Evolutionary conservation across 2,797 vertebrate genomes (phyloP).

Genomic region (Notoglanidium macrostoma): DNA sequence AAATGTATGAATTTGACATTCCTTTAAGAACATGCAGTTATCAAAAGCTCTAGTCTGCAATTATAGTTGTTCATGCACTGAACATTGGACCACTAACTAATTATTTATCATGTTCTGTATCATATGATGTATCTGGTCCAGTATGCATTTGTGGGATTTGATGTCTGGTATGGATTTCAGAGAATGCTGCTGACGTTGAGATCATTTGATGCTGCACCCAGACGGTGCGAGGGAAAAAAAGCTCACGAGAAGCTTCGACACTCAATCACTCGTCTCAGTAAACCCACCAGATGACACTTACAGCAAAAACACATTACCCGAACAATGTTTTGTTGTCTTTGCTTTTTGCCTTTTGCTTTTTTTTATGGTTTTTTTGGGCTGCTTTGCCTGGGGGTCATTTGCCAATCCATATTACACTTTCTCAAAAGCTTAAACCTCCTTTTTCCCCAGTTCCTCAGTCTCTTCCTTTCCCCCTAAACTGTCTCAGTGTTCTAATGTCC

Average conservation of each 20-base stretch:
- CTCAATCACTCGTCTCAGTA: constrained; percentile 69
- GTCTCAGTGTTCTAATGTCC: constrained; percentile 64
- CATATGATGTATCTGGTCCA: neutral
- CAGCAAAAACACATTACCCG: constrained; percentile 78
- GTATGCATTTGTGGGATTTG: neutral
- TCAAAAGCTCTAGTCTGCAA: constrained; percentile 11
- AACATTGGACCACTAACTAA: neutral
- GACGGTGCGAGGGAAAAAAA: neutral
- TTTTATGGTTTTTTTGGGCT: constrained; percentile 73
- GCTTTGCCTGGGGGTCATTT: constrained; percentile 77
- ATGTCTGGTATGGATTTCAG: constrained; percentile 13
- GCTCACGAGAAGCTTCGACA: constrained; percentile 63
- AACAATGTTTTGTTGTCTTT: constrained; percentile 74
- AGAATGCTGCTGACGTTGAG: constrained; percentile 20
- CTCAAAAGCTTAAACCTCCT: constrained; percentile 28
- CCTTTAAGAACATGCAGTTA: neutral
- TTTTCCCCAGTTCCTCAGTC: constrained; percentile 8
- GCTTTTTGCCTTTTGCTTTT: constrained; percentile 47
- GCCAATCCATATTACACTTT: constrained; percentile 69
- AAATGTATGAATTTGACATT: neutral
- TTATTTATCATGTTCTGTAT: constrained; percentile 20
- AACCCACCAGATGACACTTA: constrained; percentile 78
- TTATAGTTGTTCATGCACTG: neutral
- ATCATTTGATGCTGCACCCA: constrained; percentile 42
- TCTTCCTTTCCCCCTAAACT: constrained; percentile 41